These are phyloP conservation scores for Pygoscelis adeliae DNA, from an alignment of 2,113 vertebrate species.

Conservation along the genomic window DNA sequence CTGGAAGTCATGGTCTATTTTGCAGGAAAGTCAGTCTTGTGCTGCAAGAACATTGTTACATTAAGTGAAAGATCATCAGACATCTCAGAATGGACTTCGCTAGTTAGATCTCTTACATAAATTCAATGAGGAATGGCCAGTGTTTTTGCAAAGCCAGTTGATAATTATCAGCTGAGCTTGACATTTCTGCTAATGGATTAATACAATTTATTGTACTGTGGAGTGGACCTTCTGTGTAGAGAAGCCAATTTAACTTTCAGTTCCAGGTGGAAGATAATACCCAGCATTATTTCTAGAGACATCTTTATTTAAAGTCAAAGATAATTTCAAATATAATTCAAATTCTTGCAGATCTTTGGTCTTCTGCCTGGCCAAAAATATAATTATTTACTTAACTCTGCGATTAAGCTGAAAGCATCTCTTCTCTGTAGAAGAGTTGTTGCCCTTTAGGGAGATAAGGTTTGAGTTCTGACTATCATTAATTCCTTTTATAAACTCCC, in stretches of 20 bases:
- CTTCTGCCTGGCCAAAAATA: neutral
- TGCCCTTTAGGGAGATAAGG: neutral
- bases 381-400: constrained; percentile 5
- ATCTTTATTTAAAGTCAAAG: constrained; percentile 30
- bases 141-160: constrained; percentile 14
- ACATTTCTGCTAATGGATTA: constrained; percentile 46
- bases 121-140: constrained; percentile 34
- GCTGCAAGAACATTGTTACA: neutral
- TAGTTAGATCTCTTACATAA: constrained; percentile 18
- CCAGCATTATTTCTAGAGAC: neutral
- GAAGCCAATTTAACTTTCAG: constrained; percentile 13
- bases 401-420: neutral
- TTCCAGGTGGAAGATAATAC: constrained; percentile 2
- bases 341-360: neutral
- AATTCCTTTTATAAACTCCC: neutral
- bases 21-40: neutral
- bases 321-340: constrained; percentile 2
- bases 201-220: constrained; percentile 15
- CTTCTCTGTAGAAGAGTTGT: neutral
- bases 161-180: constrained; percentile 49
- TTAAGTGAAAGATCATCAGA: neutral
- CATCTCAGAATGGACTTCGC: neutral
- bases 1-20: neutral
- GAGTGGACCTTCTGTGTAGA: neutral
- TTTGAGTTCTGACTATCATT: neutral